Evolutionary conservation across 37 sponge, comb jelly and placozoan genomes (phyloP).

Genomic region (Agelas oroides): DNA sequence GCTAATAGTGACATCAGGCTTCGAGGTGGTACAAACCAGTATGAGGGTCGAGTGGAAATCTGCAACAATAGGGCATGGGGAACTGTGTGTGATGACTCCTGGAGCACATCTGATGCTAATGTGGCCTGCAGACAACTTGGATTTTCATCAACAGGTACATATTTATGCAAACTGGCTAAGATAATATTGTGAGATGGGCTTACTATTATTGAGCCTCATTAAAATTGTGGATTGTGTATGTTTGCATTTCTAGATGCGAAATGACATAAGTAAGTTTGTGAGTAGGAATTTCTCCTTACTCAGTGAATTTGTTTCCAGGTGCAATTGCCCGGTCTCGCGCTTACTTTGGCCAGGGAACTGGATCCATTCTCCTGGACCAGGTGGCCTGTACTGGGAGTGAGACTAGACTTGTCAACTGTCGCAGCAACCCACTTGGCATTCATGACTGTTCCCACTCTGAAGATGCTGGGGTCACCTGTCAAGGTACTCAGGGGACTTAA

Average conservation of each 20-base stretch:
- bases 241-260: too few relatives aligned
- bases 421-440: slow-evolving; percentile 23
- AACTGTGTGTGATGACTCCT: slow-evolving; percentile 39
- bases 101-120: slow-evolving; percentile 38
- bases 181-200: too few relatives aligned
- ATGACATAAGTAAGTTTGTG: too few relatives aligned
- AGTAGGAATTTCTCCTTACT: too few relatives aligned
- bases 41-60: slow-evolving; percentile 32
- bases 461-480: slow-evolving; percentile 60
- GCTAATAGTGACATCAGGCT: slow-evolving; percentile 27
- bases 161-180: too few relatives aligned
- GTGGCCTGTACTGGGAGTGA: slow-evolving; percentile 56
- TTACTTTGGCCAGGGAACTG: too few relatives aligned
- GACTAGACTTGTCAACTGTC: slow-evolving; percentile 47
- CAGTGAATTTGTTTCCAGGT: too few relatives aligned
- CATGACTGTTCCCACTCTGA: slow-evolving; percentile 58
- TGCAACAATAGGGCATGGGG: slow-evolving; percentile 48
- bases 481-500: slow-evolving; percentile 16
- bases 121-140: slow-evolving; percentile 47
- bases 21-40: background rate
- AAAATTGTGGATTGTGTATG: too few relatives aligned
- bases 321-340: too few relatives aligned
- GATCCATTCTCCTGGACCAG: too few relatives aligned
- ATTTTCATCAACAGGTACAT: background rate
- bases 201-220: too few relatives aligned